phyloP scores from a whole-genome alignment of 2,797 vertebrate genomes.

The Chelmon rostratus region DNA sequence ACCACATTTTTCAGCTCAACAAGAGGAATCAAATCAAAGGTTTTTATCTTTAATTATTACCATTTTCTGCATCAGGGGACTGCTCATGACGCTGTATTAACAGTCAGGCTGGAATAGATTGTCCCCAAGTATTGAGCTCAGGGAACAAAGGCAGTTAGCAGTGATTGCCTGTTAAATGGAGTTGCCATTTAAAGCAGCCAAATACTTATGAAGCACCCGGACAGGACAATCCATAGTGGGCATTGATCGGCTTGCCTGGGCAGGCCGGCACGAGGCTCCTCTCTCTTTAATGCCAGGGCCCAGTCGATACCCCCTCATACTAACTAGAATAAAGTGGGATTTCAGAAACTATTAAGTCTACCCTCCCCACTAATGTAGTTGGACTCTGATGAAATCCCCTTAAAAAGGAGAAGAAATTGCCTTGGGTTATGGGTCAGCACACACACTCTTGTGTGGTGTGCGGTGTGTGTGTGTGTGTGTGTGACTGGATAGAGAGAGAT shows the following conservation, averaged over 20 bases:
- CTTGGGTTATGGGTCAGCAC: conserved; percentile 85
- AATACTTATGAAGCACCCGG: conserved; percentile 88
- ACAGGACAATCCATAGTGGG: conserved; percentile 87
- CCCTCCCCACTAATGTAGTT: conserved; percentile 86
- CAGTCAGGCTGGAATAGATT: conserved; percentile 83
- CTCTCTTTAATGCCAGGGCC: conserved; percentile 83
- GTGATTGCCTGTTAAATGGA: conserved; percentile 90
- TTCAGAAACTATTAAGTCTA: conserved; percentile 86
- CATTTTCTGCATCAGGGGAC: conserved; percentile 81
- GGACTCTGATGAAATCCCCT: conserved; percentile 87
- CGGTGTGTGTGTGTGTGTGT: conserved; percentile 28
- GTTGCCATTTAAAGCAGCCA: conserved; percentile 88
- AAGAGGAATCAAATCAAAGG: conserved; percentile 79
- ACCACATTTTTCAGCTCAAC: conserved; percentile 69
- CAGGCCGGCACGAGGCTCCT: conserved; percentile 74
- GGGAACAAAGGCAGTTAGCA: conserved; percentile 88
- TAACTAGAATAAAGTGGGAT: conserved; percentile 86
- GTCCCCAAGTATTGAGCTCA: conserved; percentile 82
- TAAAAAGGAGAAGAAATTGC: conserved; percentile 87
- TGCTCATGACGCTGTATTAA: conserved; percentile 83
- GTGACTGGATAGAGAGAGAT: conserved; percentile 42
- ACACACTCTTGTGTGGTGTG: conserved; percentile 61
- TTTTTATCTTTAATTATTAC: conserved; percentile 85
- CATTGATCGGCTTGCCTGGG: conserved; percentile 85
- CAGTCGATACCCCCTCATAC: conserved; percentile 83